Evolutionary conservation across 2,888 invertebrate genomes (phyloP).

Genomic region (Prionchulus punctatus): DNA sequence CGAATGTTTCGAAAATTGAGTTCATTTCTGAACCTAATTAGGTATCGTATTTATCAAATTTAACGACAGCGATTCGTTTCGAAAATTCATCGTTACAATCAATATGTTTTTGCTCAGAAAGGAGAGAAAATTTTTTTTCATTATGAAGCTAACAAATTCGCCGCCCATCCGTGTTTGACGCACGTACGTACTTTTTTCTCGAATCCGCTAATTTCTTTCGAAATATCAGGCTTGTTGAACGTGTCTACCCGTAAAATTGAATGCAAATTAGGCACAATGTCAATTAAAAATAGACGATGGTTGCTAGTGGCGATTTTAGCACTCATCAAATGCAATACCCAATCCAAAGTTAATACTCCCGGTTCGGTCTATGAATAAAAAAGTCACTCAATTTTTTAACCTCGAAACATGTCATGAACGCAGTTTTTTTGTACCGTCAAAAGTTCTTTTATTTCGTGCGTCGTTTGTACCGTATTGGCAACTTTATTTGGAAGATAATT

Average conservation of each 20-base stretch:
- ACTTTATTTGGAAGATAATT: slow-evolving; percentile 25
- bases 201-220: slow-evolving; percentile 8
- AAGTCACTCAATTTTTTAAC: not conserved
- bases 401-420: not conserved
- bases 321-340: slow-evolving; percentile 26
- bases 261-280: slow-evolving; percentile 20
- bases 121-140: too few species aligned
- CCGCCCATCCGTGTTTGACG: not conserved
- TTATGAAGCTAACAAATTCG: not conserved
- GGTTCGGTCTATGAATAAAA: slow-evolving; percentile 19
- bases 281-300: slow-evolving; percentile 20
- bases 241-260: slow-evolving; percentile 17
- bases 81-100: too few species aligned
- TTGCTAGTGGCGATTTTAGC: slow-evolving; percentile 20
- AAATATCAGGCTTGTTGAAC: slow-evolving; percentile 11
- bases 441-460: slow-evolving; percentile 22
- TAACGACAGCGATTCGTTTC: too few species aligned
- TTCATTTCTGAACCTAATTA: too few species aligned
- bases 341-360: slow-evolving; percentile 23
- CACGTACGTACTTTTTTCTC: slow-evolving; percentile 10
- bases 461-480: slow-evolving; percentile 20
- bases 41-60: too few species aligned
- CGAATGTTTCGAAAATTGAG: too few species aligned
- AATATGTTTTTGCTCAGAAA: too few species aligned
- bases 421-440: slow-evolving; percentile 16